These are phyloP conservation scores for Pseudorasbora parva DNA, from an alignment of 2,113 vertebrate species.

Conservation along the genomic window DNA sequence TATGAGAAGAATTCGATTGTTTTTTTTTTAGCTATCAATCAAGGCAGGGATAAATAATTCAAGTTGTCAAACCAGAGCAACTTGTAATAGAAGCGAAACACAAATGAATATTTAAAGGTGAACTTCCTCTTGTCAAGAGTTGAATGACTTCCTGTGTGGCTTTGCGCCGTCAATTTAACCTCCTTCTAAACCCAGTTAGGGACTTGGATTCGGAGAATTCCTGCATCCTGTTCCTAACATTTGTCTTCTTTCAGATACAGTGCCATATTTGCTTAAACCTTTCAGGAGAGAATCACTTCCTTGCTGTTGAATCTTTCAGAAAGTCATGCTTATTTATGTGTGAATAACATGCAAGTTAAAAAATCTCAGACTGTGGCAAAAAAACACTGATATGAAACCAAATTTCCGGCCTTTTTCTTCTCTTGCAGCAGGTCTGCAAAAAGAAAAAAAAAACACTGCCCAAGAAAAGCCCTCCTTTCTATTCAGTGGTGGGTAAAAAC, in stretches of 20 bases:
- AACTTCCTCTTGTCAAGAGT: conserved; percentile 69
- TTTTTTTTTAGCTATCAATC: conserved; percentile 61
- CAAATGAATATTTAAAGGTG: conserved; percentile 71
- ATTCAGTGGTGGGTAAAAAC: conserved; percentile 80
- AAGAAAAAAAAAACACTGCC: conserved; percentile 59
- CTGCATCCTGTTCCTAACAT: conserved; percentile 26
- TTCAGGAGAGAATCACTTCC: conserved; percentile 19
- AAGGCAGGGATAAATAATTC: conserved; percentile 70
- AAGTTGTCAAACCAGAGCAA: conserved; percentile 71
- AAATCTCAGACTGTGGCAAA: conserved; percentile 57
- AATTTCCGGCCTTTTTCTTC: conserved; percentile 62
- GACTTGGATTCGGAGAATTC: not conserved
- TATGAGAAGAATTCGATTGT: conserved; percentile 54
- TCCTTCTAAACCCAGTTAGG: conserved; percentile 33
- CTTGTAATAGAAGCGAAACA: conserved; percentile 69
- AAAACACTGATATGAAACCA: conserved; percentile 65
- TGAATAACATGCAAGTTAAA: conserved; percentile 53
- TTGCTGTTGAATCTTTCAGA: conserved; percentile 43
- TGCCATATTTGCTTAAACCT: not conserved
- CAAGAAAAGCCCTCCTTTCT: conserved; percentile 74
- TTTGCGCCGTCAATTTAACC: conserved; percentile 49
- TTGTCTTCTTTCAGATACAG: conserved; percentile 17
- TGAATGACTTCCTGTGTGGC: conserved; percentile 65
- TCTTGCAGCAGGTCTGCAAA: conserved; percentile 60
- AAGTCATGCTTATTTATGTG: conserved; percentile 61